Evolutionary conservation across 2,113 vertebrate species (phyloP).

Genomic region (Ornithorhynchus anatinus): DNA sequence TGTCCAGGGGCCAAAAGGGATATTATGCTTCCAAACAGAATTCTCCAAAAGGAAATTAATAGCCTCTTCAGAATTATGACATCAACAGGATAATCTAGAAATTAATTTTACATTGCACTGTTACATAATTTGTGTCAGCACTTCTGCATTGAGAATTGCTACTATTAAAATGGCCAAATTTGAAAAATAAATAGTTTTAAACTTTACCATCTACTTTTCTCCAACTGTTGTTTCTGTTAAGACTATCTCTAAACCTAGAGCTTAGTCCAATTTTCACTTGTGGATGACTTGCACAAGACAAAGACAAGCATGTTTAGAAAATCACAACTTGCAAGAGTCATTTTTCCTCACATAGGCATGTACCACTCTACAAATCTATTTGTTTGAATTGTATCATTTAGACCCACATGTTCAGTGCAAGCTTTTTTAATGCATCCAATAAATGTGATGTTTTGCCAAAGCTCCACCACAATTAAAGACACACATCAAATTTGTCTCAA

Average conservation of each 20-base stretch:
- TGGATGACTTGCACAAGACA: not conserved
- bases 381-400: rapidly evolving
- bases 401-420: not conserved
- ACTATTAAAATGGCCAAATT: too few relatives aligned
- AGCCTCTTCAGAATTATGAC: too few relatives aligned
- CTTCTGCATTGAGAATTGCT: too few relatives aligned
- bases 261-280: not conserved
- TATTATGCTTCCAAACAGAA: too few relatives aligned
- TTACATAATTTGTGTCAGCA: too few relatives aligned
- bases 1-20: too few relatives aligned
- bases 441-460: not conserved
- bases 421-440: not conserved
- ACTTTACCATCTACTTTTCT: not conserved
- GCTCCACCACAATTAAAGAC: not conserved
- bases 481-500: not conserved
- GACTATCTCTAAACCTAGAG: rapidly evolving
- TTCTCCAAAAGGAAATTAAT: too few relatives aligned
- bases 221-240: not conserved
- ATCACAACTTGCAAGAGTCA: not conserved
- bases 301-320: not conserved
- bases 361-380: not conserved
- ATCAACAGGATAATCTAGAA: too few relatives aligned
- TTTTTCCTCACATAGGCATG: not conserved
- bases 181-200: not conserved
- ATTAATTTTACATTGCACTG: too few relatives aligned